Evolutionary conservation across 2,113 vertebrate species (phyloP).

Genomic region (Notiomystis cincta): DNA sequence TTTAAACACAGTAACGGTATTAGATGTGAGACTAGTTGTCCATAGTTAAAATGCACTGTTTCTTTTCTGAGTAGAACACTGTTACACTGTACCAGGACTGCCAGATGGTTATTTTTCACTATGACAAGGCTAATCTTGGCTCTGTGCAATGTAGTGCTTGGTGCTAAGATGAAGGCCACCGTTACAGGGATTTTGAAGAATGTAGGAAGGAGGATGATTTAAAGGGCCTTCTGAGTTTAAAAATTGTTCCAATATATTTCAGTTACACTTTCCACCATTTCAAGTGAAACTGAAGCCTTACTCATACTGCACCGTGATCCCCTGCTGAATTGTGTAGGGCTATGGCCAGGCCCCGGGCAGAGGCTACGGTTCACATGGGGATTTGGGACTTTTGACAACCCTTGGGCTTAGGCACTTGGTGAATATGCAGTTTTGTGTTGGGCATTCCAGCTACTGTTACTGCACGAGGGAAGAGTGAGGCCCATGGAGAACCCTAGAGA

Average conservation of each 20-base stretch:
- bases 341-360: not conserved
- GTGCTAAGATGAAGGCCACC: not conserved
- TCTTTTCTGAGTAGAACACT: not conserved
- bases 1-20: not conserved
- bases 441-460: not conserved
- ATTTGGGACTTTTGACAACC: not conserved
- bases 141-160: not conserved
- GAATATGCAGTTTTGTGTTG: not conserved
- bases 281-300: not conserved
- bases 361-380: not conserved
- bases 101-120: conserved; percentile 26
- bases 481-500: not conserved
- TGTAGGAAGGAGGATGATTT: not conserved
- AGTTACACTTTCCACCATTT: not conserved
- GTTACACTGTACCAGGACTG: not conserved
- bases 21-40: not conserved
- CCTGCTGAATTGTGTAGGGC: not conserved
- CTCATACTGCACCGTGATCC: not conserved
- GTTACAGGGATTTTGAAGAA: not conserved
- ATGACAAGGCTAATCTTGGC: not conserved
- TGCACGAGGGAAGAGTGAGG: not conserved
- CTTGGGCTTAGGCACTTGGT: not conserved
- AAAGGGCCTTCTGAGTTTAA: not conserved
- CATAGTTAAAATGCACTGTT: not conserved
- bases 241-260: not conserved